Percentiles rank a stretch among this genome's conserved stretches.
Evolutionary conservation across 2,113 vertebrate genomes (phyloP).

Genomic region (Eurypyga helias): DNA sequence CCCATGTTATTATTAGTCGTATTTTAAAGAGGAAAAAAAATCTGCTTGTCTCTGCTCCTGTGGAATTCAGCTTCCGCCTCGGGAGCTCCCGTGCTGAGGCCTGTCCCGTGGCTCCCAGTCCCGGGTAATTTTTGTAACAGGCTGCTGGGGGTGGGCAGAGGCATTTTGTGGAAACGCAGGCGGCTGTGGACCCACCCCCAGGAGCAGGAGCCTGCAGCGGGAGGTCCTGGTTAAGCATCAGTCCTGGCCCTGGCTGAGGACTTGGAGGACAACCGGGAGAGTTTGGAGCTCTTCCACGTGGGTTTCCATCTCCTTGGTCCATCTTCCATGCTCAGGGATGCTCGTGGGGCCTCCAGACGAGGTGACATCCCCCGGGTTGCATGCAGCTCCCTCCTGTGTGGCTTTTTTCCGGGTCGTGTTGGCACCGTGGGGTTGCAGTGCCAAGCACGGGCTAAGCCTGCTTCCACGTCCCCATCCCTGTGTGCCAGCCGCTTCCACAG

Average conservation of each 20-base stretch:
- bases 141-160: background rate
- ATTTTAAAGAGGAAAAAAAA: background rate
- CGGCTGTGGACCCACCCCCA: background rate
- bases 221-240: background rate
- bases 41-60: background rate
- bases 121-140: background rate
- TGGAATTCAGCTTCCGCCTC: background rate
- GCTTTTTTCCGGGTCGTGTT: background rate
- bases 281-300: background rate
- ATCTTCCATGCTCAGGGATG: background rate
- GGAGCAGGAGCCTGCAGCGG: background rate
- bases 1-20: background rate
- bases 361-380: background rate
- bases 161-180: rapidly evolving
- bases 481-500: rapidly evolving
- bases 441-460: background rate
- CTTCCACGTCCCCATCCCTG: background rate
- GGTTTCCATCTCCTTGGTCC: background rate
- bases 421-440: background rate
- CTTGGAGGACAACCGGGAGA: rapidly evolving
- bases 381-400: rapidly evolving
- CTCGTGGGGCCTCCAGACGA: rapidly evolving
- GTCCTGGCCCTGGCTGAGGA: background rate
- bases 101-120: background rate
- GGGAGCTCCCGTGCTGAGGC: background rate